Conservation (phyloP, 2,888 invertebrate genomes). For the Oligia fasciuncula region DNA sequence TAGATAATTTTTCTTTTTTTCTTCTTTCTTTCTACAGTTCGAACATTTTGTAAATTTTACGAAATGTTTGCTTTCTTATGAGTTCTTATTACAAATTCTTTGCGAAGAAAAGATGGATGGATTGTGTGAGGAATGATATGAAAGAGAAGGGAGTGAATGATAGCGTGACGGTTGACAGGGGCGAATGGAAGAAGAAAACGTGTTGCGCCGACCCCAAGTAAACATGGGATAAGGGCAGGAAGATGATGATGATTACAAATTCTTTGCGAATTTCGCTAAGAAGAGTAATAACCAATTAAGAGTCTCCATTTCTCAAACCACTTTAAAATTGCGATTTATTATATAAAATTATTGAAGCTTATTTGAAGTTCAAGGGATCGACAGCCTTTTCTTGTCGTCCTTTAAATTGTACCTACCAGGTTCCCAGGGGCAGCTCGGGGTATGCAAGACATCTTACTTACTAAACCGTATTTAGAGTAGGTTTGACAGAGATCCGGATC, state of each 20-base stretch:
- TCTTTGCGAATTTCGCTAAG: too few relatives aligned
- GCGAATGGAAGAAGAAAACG: too few relatives aligned
- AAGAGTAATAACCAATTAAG: neutral
- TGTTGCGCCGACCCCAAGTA: too few relatives aligned
- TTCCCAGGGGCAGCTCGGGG: neutral
- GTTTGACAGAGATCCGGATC: slow-evolving; percentile 5
- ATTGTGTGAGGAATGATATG: too few relatives aligned
- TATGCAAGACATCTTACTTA: slow-evolving; percentile 23
- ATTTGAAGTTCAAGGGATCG: neutral
- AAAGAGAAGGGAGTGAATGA: too few relatives aligned
- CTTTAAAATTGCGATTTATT: neutral
- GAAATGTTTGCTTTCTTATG: neutral
- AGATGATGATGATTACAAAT: too few relatives aligned
- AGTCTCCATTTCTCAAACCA: neutral
- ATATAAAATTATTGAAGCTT: too few relatives aligned
- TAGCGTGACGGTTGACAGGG: too few relatives aligned
- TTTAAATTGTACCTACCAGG: neutral
- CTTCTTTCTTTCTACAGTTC: neutral
- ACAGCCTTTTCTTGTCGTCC: slow-evolving; percentile 1
- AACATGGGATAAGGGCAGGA: too few relatives aligned
- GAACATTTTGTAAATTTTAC: neutral
- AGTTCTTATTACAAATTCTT: neutral
- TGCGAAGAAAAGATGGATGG: too few relatives aligned
- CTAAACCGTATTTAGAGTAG: slow-evolving; percentile 3
- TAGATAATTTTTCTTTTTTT: too few relatives aligned